Evolutionary conservation across 2,888 invertebrate genomes (phyloP), one percentile per base, ranked within the genome.

Genomic region (Phymatocera aterrima): DNA sequence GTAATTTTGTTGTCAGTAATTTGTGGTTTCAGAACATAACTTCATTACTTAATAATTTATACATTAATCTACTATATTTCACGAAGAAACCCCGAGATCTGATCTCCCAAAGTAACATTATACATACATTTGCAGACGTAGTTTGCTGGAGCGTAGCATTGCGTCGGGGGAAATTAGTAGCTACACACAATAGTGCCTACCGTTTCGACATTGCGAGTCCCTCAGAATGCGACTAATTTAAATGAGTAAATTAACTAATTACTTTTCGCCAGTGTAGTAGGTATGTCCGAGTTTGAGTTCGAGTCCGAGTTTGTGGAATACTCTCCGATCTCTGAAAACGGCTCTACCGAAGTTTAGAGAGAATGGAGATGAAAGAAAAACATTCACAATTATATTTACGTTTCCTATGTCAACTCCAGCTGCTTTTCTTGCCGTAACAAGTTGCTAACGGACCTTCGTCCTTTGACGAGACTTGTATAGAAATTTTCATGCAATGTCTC

Each of bases 221-320:
- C 61, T 64, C 46, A 68, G 43, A 46, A 68, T n/a, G 28, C 68
- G 46, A 46, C 46, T 68, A 40, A 68, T 68, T 68, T 68, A 21
- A 43, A 68, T 68, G 24, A 68, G 46, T 68, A 43, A 43, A 68
- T 68, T 68, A 68, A 68, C 68, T 68, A 68, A 68, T 68, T 68
- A 68, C 46, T 68, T 43, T n/a, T 34, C 18, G 37, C 18, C 46
- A 12, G 24, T 24, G n/a, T 34, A 8, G 31, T 34, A 34, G n/a
- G n/a, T 46, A 68, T 18, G n/a, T 40, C 24, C 12, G 28, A 68
- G 43, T 43, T 5, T 10, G 46, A 68, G 43, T 43, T 46, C n/a
- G n/a, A n/a, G n/a, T 68, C 18, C 3, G 48, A 18, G 21, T 4
- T 28, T 15, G 8, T 3, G 60, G 1, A 60, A 24, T 60, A 68